Conservation (phyloP, 2,797 vertebrate species). For the Phataginus tetradactyla region DNA sequence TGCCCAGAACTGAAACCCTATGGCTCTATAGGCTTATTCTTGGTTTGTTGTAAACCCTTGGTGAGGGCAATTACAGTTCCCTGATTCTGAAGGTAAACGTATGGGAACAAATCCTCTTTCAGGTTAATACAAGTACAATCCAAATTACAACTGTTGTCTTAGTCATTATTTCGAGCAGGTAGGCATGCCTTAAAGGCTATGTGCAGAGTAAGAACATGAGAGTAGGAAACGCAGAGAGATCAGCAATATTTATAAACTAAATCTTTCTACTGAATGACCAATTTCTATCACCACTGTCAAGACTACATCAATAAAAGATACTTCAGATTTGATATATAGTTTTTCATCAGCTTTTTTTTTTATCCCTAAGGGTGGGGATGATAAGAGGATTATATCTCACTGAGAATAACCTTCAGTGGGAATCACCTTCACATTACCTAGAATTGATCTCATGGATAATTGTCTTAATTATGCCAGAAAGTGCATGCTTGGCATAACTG, state of each 20-base stretch:
- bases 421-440: slow-evolving; percentile 17
- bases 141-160: not conserved
- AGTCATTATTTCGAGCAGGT: not conserved
- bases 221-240: not conserved
- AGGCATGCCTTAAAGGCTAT: not conserved
- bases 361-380: not conserved
- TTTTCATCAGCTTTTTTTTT: not conserved
- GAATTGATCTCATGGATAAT: slow-evolving; percentile 19
- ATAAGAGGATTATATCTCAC: not conserved
- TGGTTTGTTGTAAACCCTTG: not conserved
- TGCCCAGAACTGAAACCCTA: too few species aligned
- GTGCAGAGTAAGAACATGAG: not conserved
- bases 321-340: not conserved
- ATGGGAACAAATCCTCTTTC: not conserved
- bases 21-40: not conserved
- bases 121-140: not conserved
- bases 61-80: not conserved
- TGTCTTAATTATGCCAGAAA: slow-evolving; percentile 49
- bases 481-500: not conserved
- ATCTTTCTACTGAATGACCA: not conserved
- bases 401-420: not conserved
- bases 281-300: not conserved
- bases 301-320: not conserved
- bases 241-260: not conserved
- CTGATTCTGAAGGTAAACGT: not conserved